A percentile compares a stretch with the other conserved stretches of the same genome.
Conservation (phyloP, 2,888 invertebrate genomes). For the Craniophora ligustri region DNA sequence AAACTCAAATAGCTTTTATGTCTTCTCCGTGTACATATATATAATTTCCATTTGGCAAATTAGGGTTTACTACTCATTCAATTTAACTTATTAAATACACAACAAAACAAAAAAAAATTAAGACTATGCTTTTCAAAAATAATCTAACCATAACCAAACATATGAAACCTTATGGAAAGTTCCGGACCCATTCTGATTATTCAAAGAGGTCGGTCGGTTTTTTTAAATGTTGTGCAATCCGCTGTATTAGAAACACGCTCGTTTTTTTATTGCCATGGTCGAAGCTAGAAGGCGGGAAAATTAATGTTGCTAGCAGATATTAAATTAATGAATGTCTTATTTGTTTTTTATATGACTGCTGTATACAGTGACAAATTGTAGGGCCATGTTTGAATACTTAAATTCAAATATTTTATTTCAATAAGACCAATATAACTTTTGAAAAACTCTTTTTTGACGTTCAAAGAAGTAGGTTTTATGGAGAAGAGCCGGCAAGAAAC, state of each 20-base stretch:
- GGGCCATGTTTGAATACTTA: background rate
- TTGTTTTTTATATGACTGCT: slow-evolving; percentile 8
- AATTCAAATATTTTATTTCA: too few species aligned
- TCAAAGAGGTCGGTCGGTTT: background rate
- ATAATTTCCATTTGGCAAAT: too few species aligned
- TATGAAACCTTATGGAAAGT: slow-evolving; percentile 2
- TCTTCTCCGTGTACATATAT: too few species aligned
- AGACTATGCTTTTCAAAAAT: too few species aligned
- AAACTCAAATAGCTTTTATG: too few species aligned
- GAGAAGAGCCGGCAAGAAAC: too few species aligned
- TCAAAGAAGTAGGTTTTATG: too few species aligned
- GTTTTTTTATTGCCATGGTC: slow-evolving; percentile 10
- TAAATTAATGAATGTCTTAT: slow-evolving; percentile 12
- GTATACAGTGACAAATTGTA: slow-evolving; percentile 1
- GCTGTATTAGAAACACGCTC: slow-evolving; percentile 6
- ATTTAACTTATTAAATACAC: too few species aligned
- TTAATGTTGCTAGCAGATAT: slow-evolving; percentile 14
- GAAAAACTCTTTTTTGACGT: too few species aligned
- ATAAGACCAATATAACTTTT: too few species aligned
- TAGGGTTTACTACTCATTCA: too few species aligned
- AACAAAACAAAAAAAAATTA: too few species aligned
- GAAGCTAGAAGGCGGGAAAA: slow-evolving; percentile 13
- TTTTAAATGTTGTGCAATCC: slow-evolving; percentile 33
- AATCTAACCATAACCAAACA: background rate
- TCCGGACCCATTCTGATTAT: background rate